Evolutionary conservation across 2,797 vertebrate species (phyloP).

Genomic region (Melanotaenia nigrans): DNA sequence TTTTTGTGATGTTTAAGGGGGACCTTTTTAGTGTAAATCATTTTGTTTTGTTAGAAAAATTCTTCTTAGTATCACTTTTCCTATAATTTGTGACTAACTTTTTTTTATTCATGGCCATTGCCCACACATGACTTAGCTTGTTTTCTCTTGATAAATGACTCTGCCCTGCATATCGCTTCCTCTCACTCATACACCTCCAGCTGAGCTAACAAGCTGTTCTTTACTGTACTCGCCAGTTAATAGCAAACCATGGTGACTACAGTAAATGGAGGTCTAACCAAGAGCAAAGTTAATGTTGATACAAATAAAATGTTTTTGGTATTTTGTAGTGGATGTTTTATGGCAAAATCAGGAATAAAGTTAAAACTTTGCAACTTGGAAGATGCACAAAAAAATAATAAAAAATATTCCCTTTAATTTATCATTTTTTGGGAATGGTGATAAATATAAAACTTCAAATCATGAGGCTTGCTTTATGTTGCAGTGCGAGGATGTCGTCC

Average conservation of each 20-base stretch:
- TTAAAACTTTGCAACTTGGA: too few relatives aligned
- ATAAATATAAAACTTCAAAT: neutral
- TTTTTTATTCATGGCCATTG: neutral
- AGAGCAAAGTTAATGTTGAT: slow-evolving; percentile 14
- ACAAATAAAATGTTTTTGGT: neutral
- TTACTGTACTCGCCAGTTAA: slow-evolving; percentile 37
- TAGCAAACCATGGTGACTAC: slow-evolving; percentile 34
- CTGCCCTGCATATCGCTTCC: slow-evolving; percentile 18
- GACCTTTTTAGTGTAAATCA: neutral
- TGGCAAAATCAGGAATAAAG: neutral
- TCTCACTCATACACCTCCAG: slow-evolving; percentile 27
- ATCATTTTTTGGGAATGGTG: neutral
- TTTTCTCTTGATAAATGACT: slow-evolving; percentile 20
- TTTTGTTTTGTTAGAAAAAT: neutral
- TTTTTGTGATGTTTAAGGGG: neutral
- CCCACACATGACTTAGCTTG: slow-evolving; percentile 16
- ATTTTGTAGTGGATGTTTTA: neutral
- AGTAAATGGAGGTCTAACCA: slow-evolving; percentile 31
- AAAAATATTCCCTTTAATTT: neutral
- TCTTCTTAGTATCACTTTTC: neutral
- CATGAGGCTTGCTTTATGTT: neutral
- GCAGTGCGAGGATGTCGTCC: slow-evolving; percentile 95
- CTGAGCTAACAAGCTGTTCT: slow-evolving; percentile 57
- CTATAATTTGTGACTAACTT: neutral
- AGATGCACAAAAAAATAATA: neutral